Conservation (phyloP, 2,888 invertebrate species). For the Drosophila dives region DNA sequence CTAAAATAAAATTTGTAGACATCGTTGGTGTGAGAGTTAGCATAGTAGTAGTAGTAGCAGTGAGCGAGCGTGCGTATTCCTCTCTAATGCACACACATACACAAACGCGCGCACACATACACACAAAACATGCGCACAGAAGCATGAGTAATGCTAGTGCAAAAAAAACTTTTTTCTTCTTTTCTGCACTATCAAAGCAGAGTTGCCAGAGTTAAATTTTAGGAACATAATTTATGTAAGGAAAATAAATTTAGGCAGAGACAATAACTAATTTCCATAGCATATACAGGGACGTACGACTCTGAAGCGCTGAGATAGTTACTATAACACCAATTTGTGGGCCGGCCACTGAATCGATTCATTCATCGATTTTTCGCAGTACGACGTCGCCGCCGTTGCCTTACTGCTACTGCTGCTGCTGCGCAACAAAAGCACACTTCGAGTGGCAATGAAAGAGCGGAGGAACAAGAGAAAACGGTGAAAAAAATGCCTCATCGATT, state of each 20-base stretch:
- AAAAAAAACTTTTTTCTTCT: slow-evolving; percentile 29
- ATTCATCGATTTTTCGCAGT: slow-evolving; percentile 85
- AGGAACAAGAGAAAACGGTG: slow-evolving; percentile 25
- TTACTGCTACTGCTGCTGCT: slow-evolving; percentile 52
- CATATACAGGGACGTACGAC: slow-evolving; percentile 4
- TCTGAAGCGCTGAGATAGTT: neutral
- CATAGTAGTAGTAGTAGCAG: slow-evolving; percentile 16
- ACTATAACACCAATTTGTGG: slow-evolving; percentile 18
- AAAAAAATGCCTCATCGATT: slow-evolving; percentile 38
- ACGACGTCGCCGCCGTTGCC: slow-evolving; percentile 38
- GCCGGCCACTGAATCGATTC: slow-evolving; percentile 82
- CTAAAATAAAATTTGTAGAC: slow-evolving; percentile 61
- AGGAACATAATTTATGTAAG: slow-evolving; percentile 21
- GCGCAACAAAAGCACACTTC: slow-evolving; percentile 77
- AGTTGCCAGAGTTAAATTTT: slow-evolving; percentile 60
- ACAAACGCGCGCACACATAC: slow-evolving; percentile 9
- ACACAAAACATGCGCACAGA: slow-evolving; percentile 67
- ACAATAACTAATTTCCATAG: slow-evolving; percentile 33
- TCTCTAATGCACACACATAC: slow-evolving; percentile 25
- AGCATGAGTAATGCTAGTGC: slow-evolving; percentile 67
- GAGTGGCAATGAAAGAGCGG: slow-evolving; percentile 23
- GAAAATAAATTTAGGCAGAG: neutral
- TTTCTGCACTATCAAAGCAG: slow-evolving; percentile 57
- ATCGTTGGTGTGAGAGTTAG: slow-evolving; percentile 52
- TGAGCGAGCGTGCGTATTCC: slow-evolving; percentile 55